These are phyloP conservation scores for Tympanuchus pallidicinctus DNA, from an alignment of 2,113 vertebrate genomes.

Conservation along the genomic window DNA sequence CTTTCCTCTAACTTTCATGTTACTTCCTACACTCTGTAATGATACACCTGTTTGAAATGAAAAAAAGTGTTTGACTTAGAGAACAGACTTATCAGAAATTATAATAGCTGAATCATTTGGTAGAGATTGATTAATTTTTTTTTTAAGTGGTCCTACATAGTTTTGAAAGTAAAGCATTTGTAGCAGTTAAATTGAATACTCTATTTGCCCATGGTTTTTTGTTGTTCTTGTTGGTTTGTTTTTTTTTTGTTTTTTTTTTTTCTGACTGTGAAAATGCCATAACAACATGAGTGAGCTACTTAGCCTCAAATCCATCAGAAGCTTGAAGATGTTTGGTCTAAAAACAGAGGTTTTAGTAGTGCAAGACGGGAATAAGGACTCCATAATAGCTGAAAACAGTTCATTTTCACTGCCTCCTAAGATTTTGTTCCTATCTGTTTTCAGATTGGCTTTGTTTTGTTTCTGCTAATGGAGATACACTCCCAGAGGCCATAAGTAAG, in stretches of 20 bases:
- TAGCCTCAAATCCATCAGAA: not conserved
- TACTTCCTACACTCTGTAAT: not conserved
- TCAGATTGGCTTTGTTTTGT: not conserved
- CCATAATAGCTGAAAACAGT: not conserved
- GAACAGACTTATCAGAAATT: not conserved
- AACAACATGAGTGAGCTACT: not conserved
- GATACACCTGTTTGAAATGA: not conserved
- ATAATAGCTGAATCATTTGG: not conserved
- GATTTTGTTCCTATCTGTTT: slow-evolving; percentile 4
- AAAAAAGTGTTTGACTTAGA: not conserved
- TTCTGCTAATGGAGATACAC: not conserved
- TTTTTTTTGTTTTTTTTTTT: not conserved
- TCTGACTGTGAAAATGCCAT: not conserved
- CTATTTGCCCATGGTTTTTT: not conserved
- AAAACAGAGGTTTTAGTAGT: not conserved
- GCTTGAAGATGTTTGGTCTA: not conserved
- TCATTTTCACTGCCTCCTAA: not conserved
- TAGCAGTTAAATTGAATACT: not conserved
- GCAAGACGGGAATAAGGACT: not conserved
- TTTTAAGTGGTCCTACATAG: not conserved
- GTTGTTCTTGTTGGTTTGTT: no score
- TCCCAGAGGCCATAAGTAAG: slow-evolving; percentile 1
- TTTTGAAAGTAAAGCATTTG: not conserved
- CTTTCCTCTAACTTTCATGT: not conserved
- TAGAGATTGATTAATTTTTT: not conserved